A percentile compares a stretch with the other conserved stretches of the same genome.
Conservation (phyloP, 2,113 vertebrate genomes). For the Trochalopteron elliotii region DNA sequence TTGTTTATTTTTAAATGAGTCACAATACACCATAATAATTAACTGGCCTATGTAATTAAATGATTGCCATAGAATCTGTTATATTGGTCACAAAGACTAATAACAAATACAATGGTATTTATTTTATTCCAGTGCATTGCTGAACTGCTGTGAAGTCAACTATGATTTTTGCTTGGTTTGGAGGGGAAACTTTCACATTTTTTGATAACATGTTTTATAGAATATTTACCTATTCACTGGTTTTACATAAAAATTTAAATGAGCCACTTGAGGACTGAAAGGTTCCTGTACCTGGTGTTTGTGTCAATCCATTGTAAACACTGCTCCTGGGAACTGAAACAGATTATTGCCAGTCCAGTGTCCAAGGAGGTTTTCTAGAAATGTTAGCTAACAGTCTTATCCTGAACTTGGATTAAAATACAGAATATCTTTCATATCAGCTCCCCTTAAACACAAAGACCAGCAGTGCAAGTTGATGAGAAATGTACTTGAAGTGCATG, state of each 20-base stretch:
- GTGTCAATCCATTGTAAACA: not conserved
- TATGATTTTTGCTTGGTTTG: not conserved
- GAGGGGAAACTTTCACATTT: not conserved
- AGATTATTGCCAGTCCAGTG: not conserved
- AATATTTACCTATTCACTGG: not conserved
- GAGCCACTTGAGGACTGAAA: not conserved
- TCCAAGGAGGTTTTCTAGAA: not conserved
- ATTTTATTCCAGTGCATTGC: not conserved
- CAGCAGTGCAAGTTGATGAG: not conserved
- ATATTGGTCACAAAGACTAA: not conserved
- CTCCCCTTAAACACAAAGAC: not conserved
- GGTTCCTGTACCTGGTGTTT: not conserved
- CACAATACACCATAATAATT: conserved; percentile 84
- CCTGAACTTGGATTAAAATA: not conserved
- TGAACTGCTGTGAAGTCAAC: not conserved
- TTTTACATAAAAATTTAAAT: not conserved
- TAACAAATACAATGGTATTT: not conserved
- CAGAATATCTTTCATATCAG: not conserved
- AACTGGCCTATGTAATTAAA: conserved; percentile 79
- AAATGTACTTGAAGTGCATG: not conserved
- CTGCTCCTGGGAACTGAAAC: not conserved
- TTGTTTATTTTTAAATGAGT: conserved; percentile 92
- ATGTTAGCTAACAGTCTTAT: not conserved
- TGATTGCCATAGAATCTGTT: conserved; percentile 33
- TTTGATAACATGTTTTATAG: not conserved